phyloP scores from a whole-genome alignment of 2,888 invertebrate species.

The Eristalinus sepulchralis region DNA sequence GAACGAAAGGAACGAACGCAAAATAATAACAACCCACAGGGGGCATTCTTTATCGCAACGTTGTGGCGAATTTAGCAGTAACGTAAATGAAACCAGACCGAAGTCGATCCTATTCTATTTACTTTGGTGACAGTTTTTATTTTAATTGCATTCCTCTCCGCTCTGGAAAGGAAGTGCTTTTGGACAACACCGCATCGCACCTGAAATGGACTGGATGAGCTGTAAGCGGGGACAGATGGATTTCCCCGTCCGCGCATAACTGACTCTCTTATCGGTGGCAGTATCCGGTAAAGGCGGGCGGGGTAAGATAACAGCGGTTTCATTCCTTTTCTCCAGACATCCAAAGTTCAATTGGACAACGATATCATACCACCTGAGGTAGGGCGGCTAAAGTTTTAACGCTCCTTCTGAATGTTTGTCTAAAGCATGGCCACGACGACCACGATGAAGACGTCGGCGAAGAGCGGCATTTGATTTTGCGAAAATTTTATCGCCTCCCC shows the following conservation, averaged over 20 bases:
- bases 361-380: conserved; percentile 12
- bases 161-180: neutral
- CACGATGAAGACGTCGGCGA: neutral
- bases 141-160: neutral
- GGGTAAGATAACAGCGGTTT: conserved; percentile 28
- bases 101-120: neutral
- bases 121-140: neutral
- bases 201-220: neutral
- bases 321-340: conserved; percentile 56
- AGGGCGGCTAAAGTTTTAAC: conserved; percentile 21
- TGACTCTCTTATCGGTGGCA: conserved; percentile 1
- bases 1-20: neutral
- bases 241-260: neutral
- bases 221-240: neutral
- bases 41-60: conserved; percentile 62
- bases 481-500: conserved; percentile 25
- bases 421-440: neutral
- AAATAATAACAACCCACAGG: conserved; percentile 67
- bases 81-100: conserved; percentile 11
- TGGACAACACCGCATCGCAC: neutral
- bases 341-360: conserved; percentile 68
- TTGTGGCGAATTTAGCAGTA: conserved; percentile 39
- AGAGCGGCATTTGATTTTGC: neutral
- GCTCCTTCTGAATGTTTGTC: neutral
- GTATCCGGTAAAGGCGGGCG: conserved; percentile 11